These are phyloP conservation scores for Dreissena polymorpha DNA, from an alignment of 1,140 invertebrate genomes.

Conservation along the genomic window DNA sequence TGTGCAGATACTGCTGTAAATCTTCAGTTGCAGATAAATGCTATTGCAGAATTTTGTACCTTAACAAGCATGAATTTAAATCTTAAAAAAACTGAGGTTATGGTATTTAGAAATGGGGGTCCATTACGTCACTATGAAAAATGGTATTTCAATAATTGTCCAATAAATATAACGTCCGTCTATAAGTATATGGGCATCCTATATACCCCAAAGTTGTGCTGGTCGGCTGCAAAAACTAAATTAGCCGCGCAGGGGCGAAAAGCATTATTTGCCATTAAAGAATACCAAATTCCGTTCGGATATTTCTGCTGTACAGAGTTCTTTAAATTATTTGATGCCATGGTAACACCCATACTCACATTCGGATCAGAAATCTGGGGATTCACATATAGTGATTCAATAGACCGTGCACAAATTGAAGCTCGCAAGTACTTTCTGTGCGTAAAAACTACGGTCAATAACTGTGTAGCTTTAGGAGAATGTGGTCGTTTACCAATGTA, in stretches of 20 bases:
- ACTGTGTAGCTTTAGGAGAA: not conserved
- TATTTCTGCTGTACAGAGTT: not conserved
- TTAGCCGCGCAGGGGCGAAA: not conserved
- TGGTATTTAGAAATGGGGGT: slow-evolving; percentile 17
- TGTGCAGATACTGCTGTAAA: slow-evolving; percentile 6
- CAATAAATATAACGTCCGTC: not conserved
- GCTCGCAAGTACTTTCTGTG: not conserved
- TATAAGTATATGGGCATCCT: slow-evolving; percentile 14
- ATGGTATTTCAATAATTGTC: not conserved
- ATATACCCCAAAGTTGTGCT: not conserved
- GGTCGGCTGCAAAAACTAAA: not conserved
- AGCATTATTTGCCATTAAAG: not conserved
- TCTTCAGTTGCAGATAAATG: slow-evolving; percentile 6
- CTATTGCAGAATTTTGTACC: not conserved
- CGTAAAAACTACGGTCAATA: not conserved
- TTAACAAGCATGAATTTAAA: not conserved
- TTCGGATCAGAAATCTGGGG: not conserved
- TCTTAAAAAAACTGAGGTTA: slow-evolving; percentile 2
- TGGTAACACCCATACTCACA: not conserved
- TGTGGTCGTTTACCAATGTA: not conserved
- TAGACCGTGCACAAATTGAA: not conserved
- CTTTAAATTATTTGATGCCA: not conserved
- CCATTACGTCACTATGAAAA: slow-evolving; percentile 11
- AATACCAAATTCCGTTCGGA: slow-evolving; percentile 2
- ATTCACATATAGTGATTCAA: no score